Evolutionary conservation across 2,888 invertebrate species (phyloP).

Genomic region (Baccha elongata): DNA sequence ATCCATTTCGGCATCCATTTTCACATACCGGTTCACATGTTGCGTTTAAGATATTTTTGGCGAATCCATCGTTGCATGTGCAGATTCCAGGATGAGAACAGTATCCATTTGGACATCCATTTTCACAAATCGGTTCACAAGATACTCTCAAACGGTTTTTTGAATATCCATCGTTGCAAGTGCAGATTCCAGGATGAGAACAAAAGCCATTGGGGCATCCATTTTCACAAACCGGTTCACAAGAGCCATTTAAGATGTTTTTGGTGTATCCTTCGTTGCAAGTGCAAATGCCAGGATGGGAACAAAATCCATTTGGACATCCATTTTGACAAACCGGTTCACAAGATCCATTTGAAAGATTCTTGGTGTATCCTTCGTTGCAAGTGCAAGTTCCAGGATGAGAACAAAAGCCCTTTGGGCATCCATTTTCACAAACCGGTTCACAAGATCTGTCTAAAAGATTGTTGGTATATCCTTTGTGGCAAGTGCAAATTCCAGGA

Average conservation of each 20-base stretch:
- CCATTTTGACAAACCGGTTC: constrained; percentile 76
- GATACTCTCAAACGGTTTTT: constrained; percentile 76
- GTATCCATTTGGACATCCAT: constrained; percentile 81
- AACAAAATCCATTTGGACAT: constrained; percentile 82
- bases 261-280: constrained; percentile 82
- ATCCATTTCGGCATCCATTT: constrained; percentile 77
- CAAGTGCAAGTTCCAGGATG: neutral
- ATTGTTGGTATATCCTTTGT: neutral
- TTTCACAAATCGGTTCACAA: constrained; percentile 83
- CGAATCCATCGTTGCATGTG: constrained; percentile 83
- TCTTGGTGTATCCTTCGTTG: constrained; percentile 6
- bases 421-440: constrained; percentile 12
- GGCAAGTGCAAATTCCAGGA: constrained; percentile 3
- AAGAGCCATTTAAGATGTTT: neutral
- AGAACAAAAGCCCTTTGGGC: neutral
- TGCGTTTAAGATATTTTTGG: constrained; percentile 1
- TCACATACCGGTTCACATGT: constrained; percentile 76
- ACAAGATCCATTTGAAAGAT: constrained; percentile 63
- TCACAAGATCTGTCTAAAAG: neutral
- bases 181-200: constrained; percentile 79
- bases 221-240: constrained; percentile 51
- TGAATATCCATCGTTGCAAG: constrained; percentile 78
- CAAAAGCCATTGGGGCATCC: constrained; percentile 75
- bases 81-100: constrained; percentile 85
- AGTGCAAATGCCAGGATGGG: constrained; percentile 84